Base-by-base conservation (phyloP, 2,888 invertebrate genomes). In the Dynastes tityus region DNA sequence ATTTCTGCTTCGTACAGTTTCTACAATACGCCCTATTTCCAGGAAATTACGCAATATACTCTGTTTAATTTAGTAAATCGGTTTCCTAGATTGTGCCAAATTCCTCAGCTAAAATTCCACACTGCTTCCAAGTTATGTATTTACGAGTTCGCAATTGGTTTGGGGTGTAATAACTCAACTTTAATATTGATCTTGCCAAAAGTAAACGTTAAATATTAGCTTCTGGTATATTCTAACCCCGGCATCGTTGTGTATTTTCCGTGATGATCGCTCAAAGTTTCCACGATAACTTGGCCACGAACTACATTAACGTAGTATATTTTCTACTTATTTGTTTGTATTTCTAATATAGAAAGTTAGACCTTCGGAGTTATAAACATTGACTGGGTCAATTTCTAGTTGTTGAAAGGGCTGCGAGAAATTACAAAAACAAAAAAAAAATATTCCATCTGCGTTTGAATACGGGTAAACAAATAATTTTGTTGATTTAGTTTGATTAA, bases 191-290 rank as follows among this genome's bases (percentile, higher is more conserved):
- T 63, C 63, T 63, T 63, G 8, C 11, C 11, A n/a, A 63, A 32
- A 63, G 63, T 63, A 67, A 67, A 67, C 22, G 67, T 67, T 45
- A 67, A 67, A 67, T 49, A 67, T 67, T 67, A 45, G 67, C 67
- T 16, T 1, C 11, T 45, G 27, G 27, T 67, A 49, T 67, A 49
- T 67, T 45, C 22, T 49, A 49, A 27, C 27, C 49, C 27, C 67
- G 67, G 16, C 67, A 27, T 67, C 45, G 37, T 8, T 64, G 67
- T 67, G 67, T 67, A 67, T 67, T 45, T 67, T 67, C 16, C 29
- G 45, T 9, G 16, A 1, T 49, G 27, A 45, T 22, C 45, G 67
- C 49, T 49, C 11, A 22, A 16, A 32, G 4, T 16, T 40, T 11
- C 16, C 9, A 45, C 22, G 63, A 63, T 63, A 67, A 67, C 45